Evolutionary conservation across 2,113 vertebrate genomes (phyloP).

Genomic region (Takifugu flavidus): DNA sequence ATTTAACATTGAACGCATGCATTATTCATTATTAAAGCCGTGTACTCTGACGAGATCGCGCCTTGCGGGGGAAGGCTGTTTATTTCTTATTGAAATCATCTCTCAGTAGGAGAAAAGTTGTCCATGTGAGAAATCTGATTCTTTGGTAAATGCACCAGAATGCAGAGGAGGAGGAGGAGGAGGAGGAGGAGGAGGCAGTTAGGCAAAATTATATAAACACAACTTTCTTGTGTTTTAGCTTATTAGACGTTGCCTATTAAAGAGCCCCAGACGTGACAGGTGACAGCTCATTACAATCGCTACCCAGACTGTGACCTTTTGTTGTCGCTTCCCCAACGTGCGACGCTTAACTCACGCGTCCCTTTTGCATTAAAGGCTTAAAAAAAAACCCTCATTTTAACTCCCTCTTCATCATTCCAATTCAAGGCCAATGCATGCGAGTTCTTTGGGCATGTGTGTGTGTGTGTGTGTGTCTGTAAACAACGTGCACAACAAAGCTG

Average conservation of each 20-base stretch:
- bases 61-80: slow-evolving; percentile 69
- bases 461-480: slow-evolving; percentile 57
- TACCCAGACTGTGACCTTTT: slow-evolving; percentile 51
- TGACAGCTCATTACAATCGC: slow-evolving; percentile 61
- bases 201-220: slow-evolving; percentile 21
- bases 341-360: slow-evolving; percentile 40
- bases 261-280: slow-evolving; percentile 19
- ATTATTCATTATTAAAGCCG: slow-evolving; percentile 73
- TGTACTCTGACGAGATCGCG: slow-evolving; percentile 62
- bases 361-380: slow-evolving; percentile 53
- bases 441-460: slow-evolving; percentile 9
- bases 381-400: slow-evolving; percentile 32
- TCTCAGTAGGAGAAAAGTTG: slow-evolving; percentile 69
- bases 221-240: slow-evolving; percentile 49
- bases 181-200: slow-evolving; percentile 19
- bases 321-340: slow-evolving; percentile 32
- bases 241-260: slow-evolving; percentile 48
- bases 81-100: slow-evolving; percentile 76
- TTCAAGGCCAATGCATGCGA: slow-evolving; percentile 23
- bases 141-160: slow-evolving; percentile 65
- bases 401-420: slow-evolving; percentile 19
- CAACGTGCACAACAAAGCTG: slow-evolving; percentile 63
- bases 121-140: slow-evolving; percentile 74
- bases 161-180: slow-evolving; percentile 55
- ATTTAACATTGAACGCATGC: slow-evolving; percentile 63